Base-by-base conservation (phyloP, 1,140 invertebrate species). In the Chelonus insularis region DNA sequence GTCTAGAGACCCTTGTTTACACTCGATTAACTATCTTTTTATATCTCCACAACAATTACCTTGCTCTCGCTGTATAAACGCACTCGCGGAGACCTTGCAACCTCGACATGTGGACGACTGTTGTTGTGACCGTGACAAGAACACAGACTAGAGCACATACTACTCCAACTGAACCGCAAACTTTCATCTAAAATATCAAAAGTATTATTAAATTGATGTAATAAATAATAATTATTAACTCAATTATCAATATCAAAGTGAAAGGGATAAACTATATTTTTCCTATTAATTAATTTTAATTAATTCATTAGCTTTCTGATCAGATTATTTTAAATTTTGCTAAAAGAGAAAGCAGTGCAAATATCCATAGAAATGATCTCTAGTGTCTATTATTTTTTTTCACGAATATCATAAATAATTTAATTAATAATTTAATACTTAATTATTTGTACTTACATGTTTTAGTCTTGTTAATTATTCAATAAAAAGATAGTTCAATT, bases 61-160 rank as follows among this genome's bases (percentile, higher is more conserved):
- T 80, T 21, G 79, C 79, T 62, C 70, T 73, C 16, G 66, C 71
- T 0, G 91, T 92, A 76, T 94, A 96, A 64, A 92, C 89, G 71
- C 93, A 96, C 74, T 94, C 91, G 63, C 90, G 85, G 16, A 95
- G 76, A 0, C 90, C 91, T 78, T 96, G 93, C 18, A 96, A 79
- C 58, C 93, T 85, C 69, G 93, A 94, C 92, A 96, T 94, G 75
- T 96, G 93, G 57, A 95, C 88, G n/a, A 95, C 92, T 0, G 92
- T 95, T 0, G 93, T 96, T 1, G 93, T 95, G 12, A 96, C 92
- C 7, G 93, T 95, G 37, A 95, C 92, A 43, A 94, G 82, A 9
- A 94, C 90, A 74, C 92, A 94, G 1, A 92, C 89, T 29, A 93
- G 79, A 1, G 92, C 91, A 67, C 91, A 93, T 2, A 92, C 87